Percentiles rank a stretch among this genome's conserved stretches.
Conservation (phyloP, 2,888 invertebrate genomes). For the Stenodera caucasica region DNA sequence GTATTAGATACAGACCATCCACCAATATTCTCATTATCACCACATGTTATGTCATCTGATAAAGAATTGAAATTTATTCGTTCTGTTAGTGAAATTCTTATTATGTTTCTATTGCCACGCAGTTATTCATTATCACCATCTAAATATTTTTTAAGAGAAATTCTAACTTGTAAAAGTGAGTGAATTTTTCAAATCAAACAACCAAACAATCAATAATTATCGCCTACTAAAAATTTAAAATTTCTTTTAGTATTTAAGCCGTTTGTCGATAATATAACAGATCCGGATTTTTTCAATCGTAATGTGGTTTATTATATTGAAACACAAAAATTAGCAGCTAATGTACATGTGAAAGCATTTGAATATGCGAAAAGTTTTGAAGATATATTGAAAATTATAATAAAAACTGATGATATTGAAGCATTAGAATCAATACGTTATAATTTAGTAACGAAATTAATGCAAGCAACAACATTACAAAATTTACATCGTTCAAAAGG, state of each 20-base stretch:
- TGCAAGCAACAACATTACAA: constrained; percentile 91
- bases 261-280: constrained; percentile 79
- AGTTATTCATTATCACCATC: constrained; percentile 78
- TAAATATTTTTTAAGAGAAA: constrained; percentile 79
- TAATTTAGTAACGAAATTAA: constrained; percentile 82
- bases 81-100: constrained; percentile 78
- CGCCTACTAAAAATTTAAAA: too few relatives aligned
- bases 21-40: constrained; percentile 72
- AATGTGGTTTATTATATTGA: constrained; percentile 82
- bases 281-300: constrained; percentile 90
- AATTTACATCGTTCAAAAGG: constrained; percentile 87
- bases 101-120: constrained; percentile 79
- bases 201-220: too few relatives aligned
- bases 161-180: constrained; percentile 80
- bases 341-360: constrained; percentile 79
- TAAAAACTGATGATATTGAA: constrained; percentile 77
- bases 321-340: constrained; percentile 75
- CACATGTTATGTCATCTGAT: constrained; percentile 73
- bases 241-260: constrained; percentile 73
- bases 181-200: not conserved
- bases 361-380: constrained; percentile 89
- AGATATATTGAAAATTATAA: constrained; percentile 83
- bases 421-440: constrained; percentile 69
- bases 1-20: constrained; percentile 67
- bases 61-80: constrained; percentile 80